Conservation (phyloP, 2,113 vertebrate species). For the Hemichromis elongatus region DNA sequence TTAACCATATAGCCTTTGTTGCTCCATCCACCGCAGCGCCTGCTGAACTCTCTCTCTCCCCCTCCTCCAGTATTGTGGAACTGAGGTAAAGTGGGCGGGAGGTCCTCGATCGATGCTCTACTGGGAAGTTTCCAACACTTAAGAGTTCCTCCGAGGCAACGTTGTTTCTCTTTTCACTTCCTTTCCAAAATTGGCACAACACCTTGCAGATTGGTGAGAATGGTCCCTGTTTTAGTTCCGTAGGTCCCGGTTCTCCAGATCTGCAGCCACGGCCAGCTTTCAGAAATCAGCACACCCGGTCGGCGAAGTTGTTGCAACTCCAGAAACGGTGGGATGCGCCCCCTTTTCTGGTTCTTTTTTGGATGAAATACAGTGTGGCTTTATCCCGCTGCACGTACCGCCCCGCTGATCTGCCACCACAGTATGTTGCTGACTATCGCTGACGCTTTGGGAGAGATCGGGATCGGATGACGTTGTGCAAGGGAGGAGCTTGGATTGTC, state of each 20-base stretch:
- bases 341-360: neutral
- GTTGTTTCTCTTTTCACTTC: neutral
- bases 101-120: constrained; percentile 60
- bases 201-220: constrained; percentile 8
- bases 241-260: neutral
- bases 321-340: neutral
- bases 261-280: neutral
- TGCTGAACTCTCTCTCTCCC: neutral
- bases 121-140: constrained; percentile 57
- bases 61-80: constrained; percentile 16
- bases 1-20: constrained; percentile 47
- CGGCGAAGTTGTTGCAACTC: constrained; percentile 42
- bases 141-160: constrained; percentile 17
- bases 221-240: constrained; percentile 1
- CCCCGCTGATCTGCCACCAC: constrained; percentile 46
- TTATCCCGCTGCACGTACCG: constrained; percentile 24
- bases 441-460: constrained; percentile 57
- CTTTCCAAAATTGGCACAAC: neutral
- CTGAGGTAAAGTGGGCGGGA: constrained; percentile 59
- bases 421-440: constrained; percentile 51
- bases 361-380: neutral
- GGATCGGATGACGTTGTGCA: constrained; percentile 65
- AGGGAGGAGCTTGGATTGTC: constrained; percentile 63
- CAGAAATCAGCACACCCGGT: neutral
- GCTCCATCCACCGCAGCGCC: constrained; percentile 57